phyloP scores from a whole-genome alignment of 2,113 vertebrate genomes.

The Mesitornis unicolor region DNA sequence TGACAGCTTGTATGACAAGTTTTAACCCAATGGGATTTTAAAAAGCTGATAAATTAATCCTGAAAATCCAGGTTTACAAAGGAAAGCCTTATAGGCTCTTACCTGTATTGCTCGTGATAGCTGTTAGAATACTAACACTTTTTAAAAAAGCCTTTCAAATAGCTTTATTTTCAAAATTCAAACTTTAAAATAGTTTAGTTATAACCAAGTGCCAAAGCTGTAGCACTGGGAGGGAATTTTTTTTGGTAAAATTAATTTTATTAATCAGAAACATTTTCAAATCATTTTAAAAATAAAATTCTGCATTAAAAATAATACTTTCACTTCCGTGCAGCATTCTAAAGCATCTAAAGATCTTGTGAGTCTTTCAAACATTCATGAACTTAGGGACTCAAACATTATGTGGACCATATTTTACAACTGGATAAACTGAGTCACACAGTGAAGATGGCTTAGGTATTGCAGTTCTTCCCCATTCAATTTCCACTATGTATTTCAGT shows the following conservation, averaged over 20 bases:
- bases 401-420: neutral
- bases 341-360: neutral
- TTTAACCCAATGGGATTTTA: slow-evolving; percentile 51
- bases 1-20: slow-evolving; percentile 53
- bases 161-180: neutral
- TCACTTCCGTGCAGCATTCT: neutral
- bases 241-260: neutral
- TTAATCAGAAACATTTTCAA: neutral
- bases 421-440: neutral
- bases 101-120: neutral
- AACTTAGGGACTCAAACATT: neutral
- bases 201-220: neutral
- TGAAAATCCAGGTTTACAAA: slow-evolving; percentile 53
- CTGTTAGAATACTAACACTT: neutral
- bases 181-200: neutral
- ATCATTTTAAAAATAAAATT: neutral
- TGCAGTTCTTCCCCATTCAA: neutral
- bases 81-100: slow-evolving; percentile 4
- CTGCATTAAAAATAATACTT: neutral
- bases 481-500: neutral
- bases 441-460: neutral
- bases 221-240: neutral
- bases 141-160: neutral
- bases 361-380: neutral
- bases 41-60: slow-evolving; percentile 60